phyloP scores from a whole-genome alignment of 2,113 vertebrate genomes.

The Prietella phreatophila region DNA sequence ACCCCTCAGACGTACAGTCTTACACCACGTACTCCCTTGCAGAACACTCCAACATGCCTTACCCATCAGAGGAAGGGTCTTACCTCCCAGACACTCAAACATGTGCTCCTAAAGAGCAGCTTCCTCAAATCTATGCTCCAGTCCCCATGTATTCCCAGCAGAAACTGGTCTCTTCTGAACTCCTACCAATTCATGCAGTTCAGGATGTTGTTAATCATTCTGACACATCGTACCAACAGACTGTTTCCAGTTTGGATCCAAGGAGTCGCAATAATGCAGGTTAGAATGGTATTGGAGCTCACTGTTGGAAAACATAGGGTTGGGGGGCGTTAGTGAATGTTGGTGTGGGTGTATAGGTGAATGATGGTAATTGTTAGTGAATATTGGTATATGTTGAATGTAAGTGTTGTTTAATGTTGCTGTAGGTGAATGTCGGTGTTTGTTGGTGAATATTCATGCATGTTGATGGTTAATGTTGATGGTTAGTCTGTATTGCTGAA shows the following conservation, averaged over 20 bases:
- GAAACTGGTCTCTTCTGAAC: constrained; percentile 6
- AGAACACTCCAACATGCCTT: not conserved
- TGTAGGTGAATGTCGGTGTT: not conserved
- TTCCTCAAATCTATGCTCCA: constrained; percentile 38
- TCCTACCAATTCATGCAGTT: not conserved
- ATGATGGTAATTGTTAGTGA: not conserved
- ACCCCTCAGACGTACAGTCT: not conserved
- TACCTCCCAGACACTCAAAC: constrained; percentile 12
- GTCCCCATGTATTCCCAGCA: constrained; percentile 40
- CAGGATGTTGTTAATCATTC: not conserved
- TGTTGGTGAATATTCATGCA: not conserved
- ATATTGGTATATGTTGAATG: no score
- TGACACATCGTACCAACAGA: not conserved
- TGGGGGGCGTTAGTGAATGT: not conserved
- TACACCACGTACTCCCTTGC: not conserved
- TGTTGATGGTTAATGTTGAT: not conserved
- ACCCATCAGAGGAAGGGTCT: constrained; percentile 6
- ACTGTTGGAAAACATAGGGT: not conserved
- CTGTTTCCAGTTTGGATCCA: not conserved
- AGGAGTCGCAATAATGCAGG: constrained; percentile 25
- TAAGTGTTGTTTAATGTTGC: no score
- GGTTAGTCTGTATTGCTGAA: not conserved
- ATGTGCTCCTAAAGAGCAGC: constrained; percentile 10
- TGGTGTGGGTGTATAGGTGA: not conserved
- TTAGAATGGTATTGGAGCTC: constrained; percentile 14